Percentiles rank a stretch among this genome's conserved stretches.
Evolutionary conservation across 2,797 vertebrate genomes (phyloP).

Genomic region (Podarcis lilfordi): DNA sequence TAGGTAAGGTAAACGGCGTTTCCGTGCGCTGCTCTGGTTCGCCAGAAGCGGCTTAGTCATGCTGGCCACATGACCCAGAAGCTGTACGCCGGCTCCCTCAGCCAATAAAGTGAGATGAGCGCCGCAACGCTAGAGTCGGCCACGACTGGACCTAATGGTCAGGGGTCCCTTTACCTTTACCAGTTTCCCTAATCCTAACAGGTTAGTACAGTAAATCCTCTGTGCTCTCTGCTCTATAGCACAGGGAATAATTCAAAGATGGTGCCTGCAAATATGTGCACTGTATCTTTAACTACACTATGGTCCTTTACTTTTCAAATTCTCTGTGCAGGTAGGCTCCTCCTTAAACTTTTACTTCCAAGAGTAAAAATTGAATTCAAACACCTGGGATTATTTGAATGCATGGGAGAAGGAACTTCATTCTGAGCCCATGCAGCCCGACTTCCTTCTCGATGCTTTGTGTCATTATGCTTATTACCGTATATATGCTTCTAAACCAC

Average conservation of each 20-base stretch:
- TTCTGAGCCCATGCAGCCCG: slow-evolving; percentile 43
- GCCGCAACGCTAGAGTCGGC: too few species aligned
- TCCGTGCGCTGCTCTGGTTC: too few species aligned
- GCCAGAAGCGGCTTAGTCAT: too few species aligned
- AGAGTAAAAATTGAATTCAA: slow-evolving; percentile 53
- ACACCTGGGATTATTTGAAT: background rate
- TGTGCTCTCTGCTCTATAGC: background rate
- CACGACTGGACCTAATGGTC: too few species aligned
- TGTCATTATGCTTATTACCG: slow-evolving; percentile 41
- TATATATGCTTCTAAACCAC: slow-evolving; percentile 48
- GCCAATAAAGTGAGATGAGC: too few species aligned
- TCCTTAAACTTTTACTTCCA: background rate
- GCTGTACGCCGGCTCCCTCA: too few species aligned
- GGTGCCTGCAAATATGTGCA: background rate
- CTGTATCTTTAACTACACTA: background rate
- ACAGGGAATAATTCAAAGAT: background rate
- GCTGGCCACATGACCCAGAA: too few species aligned
- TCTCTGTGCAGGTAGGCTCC: background rate
- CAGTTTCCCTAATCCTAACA: background rate
- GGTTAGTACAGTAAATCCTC: background rate
- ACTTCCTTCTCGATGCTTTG: slow-evolving; percentile 46
- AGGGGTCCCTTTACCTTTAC: too few species aligned
- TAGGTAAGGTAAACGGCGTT: too few species aligned
- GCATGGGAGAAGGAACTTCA: slow-evolving; percentile 52
- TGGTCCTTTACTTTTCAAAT: background rate